These are phyloP conservation scores for Seriola quinqueradiata DNA, from an alignment of 2,113 vertebrate genomes.

Conservation along the genomic window DNA sequence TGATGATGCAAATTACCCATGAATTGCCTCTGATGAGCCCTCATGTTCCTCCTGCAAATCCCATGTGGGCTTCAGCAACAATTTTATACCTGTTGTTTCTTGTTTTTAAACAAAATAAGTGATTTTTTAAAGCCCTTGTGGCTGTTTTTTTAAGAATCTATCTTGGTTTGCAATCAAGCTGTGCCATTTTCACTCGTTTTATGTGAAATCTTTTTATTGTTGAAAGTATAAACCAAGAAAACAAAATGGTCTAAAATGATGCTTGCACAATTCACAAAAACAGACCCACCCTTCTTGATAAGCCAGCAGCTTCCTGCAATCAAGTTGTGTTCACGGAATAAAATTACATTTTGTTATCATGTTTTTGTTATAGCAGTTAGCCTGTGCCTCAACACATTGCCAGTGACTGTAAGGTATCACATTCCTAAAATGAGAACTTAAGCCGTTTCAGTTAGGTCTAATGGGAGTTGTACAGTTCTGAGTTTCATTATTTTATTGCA, in stretches of 20 bases:
- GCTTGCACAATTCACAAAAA: constrained; percentile 1
- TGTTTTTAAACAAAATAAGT: constrained; percentile 62
- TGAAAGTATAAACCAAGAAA: background rate
- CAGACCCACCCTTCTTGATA: constrained; percentile 56
- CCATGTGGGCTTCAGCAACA: constrained; percentile 2
- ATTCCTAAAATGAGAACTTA: constrained; percentile 15
- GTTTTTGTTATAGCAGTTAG: constrained; percentile 13
- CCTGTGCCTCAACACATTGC: background rate
- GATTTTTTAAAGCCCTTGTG: constrained; percentile 55
- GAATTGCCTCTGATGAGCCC: constrained; percentile 8
- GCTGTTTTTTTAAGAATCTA: constrained; percentile 21
- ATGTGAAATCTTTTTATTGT: background rate
- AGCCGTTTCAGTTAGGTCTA: background rate
- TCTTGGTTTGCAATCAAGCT: constrained; percentile 29
- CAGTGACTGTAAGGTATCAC: constrained; percentile 24
- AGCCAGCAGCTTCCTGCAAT: constrained; percentile 49
- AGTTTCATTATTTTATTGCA: constrained; percentile 56
- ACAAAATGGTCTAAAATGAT: constrained; percentile 1
- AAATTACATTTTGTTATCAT: constrained; percentile 20
- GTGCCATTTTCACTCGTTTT: constrained; percentile 7
- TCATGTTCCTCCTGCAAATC: background rate
- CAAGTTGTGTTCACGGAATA: constrained; percentile 28
- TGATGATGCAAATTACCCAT: background rate
- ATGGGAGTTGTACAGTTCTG: constrained; percentile 27
- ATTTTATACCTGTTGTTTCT: background rate